Evolutionary conservation across 2,888 invertebrate genomes (phyloP).

Genomic region (Papilio protenor): DNA sequence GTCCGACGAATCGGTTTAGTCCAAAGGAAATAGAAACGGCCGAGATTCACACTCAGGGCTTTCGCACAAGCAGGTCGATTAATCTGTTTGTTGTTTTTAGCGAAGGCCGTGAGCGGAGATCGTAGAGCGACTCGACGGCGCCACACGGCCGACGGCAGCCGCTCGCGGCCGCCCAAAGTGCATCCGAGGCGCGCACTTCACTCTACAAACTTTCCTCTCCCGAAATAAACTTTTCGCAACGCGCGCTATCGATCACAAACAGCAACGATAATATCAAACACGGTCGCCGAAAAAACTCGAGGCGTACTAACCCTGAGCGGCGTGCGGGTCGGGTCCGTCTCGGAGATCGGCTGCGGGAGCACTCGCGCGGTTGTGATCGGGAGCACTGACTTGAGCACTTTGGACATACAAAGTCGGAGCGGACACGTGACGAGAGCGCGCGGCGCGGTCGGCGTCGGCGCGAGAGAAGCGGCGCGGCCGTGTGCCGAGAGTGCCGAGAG

Average conservation of each 20-base stretch:
- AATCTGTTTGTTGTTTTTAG: slow-evolving; percentile 83
- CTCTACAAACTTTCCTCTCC: slow-evolving; percentile 76
- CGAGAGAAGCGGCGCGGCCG: slow-evolving; percentile 76
- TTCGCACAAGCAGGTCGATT: slow-evolving; percentile 74
- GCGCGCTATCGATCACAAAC: slow-evolving; percentile 67
- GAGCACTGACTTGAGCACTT: slow-evolving; percentile 83
- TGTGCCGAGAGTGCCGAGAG: slow-evolving; percentile 62
- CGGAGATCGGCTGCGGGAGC: slow-evolving; percentile 77
- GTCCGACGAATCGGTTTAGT: slow-evolving; percentile 58
- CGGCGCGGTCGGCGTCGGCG: slow-evolving; percentile 79
- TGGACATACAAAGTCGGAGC: slow-evolving; percentile 78
- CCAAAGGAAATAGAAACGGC: slow-evolving; percentile 59
- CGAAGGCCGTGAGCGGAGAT: slow-evolving; percentile 71
- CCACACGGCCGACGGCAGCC: slow-evolving; percentile 76
- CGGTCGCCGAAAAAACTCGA: slow-evolving; percentile 54
- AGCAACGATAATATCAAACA: slow-evolving; percentile 57
- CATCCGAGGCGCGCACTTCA: slow-evolving; percentile 78
- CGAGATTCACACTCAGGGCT: slow-evolving; percentile 63
- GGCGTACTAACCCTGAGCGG: slow-evolving; percentile 80
- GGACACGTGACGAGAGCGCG: slow-evolving; percentile 71
- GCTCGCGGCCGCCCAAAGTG: slow-evolving; percentile 78
- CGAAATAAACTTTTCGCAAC: slow-evolving; percentile 76
- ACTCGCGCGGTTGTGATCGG: slow-evolving; percentile 80
- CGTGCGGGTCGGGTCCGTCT: slow-evolving; percentile 78
- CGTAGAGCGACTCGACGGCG: slow-evolving; percentile 77